Conservation (phyloP, 2,113 vertebrate genomes). For the Sinocyclocheilus maitianheensis region DNA sequence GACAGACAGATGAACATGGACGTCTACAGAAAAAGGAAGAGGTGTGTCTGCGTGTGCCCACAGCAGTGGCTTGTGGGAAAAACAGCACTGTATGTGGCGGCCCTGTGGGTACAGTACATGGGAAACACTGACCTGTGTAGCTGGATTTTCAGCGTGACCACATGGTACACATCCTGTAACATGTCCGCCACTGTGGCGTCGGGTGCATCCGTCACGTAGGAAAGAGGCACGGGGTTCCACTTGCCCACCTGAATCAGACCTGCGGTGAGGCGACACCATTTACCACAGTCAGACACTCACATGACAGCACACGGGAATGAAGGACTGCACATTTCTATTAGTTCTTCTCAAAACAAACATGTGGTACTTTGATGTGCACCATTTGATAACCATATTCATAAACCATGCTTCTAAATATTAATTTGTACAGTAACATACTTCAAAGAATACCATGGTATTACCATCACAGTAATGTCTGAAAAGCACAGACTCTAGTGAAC, state of each 20-base stretch:
- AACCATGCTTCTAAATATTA: no score
- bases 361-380: no score
- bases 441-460: background rate
- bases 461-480: background rate
- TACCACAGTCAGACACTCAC: background rate
- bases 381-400: background rate
- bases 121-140: conserved; percentile 91
- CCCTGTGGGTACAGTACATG: conserved; percentile 42
- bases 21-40: conserved; percentile 19
- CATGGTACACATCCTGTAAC: conserved; percentile 99
- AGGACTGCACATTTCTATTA: no score
- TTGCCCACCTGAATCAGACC: conserved; percentile 99
- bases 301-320: no score
- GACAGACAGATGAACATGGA: conserved; percentile 37
- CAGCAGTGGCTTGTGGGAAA: conserved; percentile 40
- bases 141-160: conserved; percentile 99
- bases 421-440: background rate
- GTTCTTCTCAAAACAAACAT: no score
- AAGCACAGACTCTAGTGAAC: background rate
- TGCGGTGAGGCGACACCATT: conserved; percentile 67
- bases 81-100: conserved; percentile 10
- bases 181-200: conserved; percentile 99
- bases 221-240: conserved; percentile 99
- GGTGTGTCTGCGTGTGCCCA: conserved; percentile 40
- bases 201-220: conserved; percentile 97